phyloP scores from a whole-genome alignment of 2,113 vertebrate genomes.

The Origma solitaria region DNA sequence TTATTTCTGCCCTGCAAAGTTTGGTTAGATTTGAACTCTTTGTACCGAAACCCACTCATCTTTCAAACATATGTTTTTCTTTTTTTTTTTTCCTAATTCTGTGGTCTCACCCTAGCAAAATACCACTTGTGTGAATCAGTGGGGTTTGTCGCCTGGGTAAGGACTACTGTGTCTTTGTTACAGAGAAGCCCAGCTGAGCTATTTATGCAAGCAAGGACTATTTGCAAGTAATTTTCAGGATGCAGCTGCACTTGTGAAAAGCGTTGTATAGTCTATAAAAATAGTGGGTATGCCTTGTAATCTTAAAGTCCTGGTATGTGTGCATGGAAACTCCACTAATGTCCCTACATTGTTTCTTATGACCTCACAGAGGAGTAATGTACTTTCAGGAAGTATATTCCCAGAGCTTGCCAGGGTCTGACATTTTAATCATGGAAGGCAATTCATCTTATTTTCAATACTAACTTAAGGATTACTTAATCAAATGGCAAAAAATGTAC shows the following conservation, averaged over 20 bases:
- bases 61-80: neutral
- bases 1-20: neutral
- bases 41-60: constrained; percentile 8
- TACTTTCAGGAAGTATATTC: constrained; percentile 17
- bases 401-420: constrained; percentile 21
- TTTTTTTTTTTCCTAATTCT: neutral
- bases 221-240: neutral
- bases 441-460: constrained; percentile 58
- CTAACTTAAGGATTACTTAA: constrained; percentile 56
- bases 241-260: neutral
- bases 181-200: neutral
- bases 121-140: neutral
- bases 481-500: constrained; percentile 54
- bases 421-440: constrained; percentile 39
- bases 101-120: neutral
- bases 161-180: neutral
- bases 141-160: neutral
- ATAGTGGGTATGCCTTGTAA: constrained; percentile 6
- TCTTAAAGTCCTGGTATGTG: constrained; percentile 41
- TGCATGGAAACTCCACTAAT: constrained; percentile 47
- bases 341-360: constrained; percentile 1
- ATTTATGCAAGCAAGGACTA: neutral
- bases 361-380: constrained; percentile 40
- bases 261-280: constrained; percentile 33
- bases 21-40: neutral